phyloP scores from a whole-genome alignment of 2,888 invertebrate genomes.

The Latheticus oryzae region DNA sequence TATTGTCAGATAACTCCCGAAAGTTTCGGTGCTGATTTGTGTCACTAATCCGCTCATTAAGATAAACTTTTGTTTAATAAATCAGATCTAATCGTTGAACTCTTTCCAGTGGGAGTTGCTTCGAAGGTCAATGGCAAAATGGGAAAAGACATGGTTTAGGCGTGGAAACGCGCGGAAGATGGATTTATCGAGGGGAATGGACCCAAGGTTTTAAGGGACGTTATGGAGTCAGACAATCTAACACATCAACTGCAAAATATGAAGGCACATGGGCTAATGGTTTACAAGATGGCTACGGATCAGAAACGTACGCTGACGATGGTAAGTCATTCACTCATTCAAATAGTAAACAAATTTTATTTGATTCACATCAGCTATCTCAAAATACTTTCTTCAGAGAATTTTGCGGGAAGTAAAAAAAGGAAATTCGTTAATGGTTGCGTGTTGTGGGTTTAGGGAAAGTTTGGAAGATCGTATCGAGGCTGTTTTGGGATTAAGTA shows the following conservation, averaged over 20 bases:
- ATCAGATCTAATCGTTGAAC: constrained; percentile 9
- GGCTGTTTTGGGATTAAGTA: no score
- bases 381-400: no score
- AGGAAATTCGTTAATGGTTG: no score
- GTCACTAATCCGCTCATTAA: constrained; percentile 1
- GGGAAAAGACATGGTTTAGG: constrained; percentile 98
- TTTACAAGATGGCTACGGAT: constrained; percentile 98
- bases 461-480: no score
- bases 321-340: constrained; percentile 79
- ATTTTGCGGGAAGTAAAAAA: no score
- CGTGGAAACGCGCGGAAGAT: constrained; percentile 95
- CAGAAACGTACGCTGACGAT: constrained; percentile 99
- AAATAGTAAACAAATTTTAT: constrained; percentile 34
- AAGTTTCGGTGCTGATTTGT: no score
- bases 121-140: constrained; percentile 99
- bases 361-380: constrained; percentile 34
- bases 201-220: constrained; percentile 98
- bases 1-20: no score
- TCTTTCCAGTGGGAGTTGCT: constrained; percentile 88
- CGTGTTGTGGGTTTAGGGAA: no score
- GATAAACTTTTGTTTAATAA: constrained; percentile 8
- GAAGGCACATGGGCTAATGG: constrained; percentile 99
- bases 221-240: constrained; percentile 96
- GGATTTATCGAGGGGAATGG: constrained; percentile 99
- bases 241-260: constrained; percentile 94